phyloP scores from a whole-genome alignment of 2,888 invertebrate species.

The Melipona beecheii region DNA sequence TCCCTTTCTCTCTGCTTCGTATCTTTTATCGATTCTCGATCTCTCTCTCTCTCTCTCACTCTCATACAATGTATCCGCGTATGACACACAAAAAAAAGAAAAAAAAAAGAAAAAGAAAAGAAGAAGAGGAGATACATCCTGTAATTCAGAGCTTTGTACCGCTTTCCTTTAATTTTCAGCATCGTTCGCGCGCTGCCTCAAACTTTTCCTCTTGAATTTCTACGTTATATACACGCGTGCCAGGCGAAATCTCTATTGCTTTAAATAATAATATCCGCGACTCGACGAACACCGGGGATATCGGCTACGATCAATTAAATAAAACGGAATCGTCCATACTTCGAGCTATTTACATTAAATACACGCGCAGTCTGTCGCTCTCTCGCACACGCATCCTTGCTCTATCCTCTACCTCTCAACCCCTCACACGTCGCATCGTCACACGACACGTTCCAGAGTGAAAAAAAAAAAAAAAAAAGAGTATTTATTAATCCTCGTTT shows the following conservation, averaged over 20 bases:
- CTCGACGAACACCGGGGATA: constrained; percentile 78
- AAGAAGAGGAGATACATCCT: constrained; percentile 43
- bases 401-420: neutral
- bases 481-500: constrained; percentile 35
- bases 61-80: constrained; percentile 5
- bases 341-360: constrained; percentile 81
- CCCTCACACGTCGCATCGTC: neutral
- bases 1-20: neutral
- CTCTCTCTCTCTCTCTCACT: constrained; percentile 1
- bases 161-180: constrained; percentile 32
- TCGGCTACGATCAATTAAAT: constrained; percentile 71
- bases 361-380: constrained; percentile 68
- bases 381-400: constrained; percentile 5
- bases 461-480: neutral
- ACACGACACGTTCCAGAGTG: neutral
- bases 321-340: constrained; percentile 69
- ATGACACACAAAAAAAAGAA: constrained; percentile 16
- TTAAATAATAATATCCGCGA: constrained; percentile 81
- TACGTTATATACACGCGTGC: constrained; percentile 64
- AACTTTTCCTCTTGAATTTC: constrained; percentile 42
- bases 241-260: constrained; percentile 79
- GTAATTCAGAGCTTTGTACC: constrained; percentile 53
- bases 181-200: constrained; percentile 42
- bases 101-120: constrained; percentile 6
- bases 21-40: constrained; percentile 14